Evolutionary conservation across 2,797 vertebrate species (phyloP).

Genomic region (Alosa sapidissima): DNA sequence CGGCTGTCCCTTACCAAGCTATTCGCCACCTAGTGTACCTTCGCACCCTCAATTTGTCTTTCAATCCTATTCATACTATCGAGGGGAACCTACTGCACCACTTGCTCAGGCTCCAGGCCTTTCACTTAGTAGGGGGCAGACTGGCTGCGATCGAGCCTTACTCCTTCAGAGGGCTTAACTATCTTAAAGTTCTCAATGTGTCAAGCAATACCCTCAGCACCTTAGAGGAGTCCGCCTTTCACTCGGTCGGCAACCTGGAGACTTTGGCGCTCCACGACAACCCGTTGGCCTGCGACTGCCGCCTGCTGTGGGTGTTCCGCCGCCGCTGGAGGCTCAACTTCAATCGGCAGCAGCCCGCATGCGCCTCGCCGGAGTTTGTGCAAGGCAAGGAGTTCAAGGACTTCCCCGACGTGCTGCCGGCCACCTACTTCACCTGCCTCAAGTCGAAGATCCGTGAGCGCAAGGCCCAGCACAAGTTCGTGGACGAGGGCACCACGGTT

Average conservation of each 20-base stretch:
- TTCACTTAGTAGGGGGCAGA: conserved; percentile 92
- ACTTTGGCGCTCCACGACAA: conserved; percentile 92
- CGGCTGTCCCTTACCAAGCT: conserved; percentile 87
- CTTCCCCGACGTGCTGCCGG: conserved; percentile 88
- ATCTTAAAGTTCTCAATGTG: conserved; percentile 92
- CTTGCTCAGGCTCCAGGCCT: conserved; percentile 92
- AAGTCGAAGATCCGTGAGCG: conserved; percentile 91
- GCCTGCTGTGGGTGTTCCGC: conserved; percentile 96
- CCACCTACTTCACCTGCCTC: conserved; percentile 91
- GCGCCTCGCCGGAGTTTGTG: conserved; percentile 85
- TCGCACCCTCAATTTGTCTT: conserved; percentile 93
- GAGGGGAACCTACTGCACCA: conserved; percentile 94
- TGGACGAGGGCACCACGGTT: conserved; percentile 95
- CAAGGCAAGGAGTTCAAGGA: conserved; percentile 97
- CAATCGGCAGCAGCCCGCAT: conserved; percentile 91
- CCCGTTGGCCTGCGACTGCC: conserved; percentile 94
- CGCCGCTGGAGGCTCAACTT: conserved; percentile 97
- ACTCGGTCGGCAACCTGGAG: conserved; percentile 96
- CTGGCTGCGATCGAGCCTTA: conserved; percentile 90
- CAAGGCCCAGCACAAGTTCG: conserved; percentile 88
- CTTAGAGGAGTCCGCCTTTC: conserved; percentile 93
- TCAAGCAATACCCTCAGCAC: conserved; percentile 91
- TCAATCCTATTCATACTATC: conserved; percentile 89
- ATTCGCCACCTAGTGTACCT: conserved; percentile 94
- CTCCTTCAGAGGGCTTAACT: conserved; percentile 93